phyloP scores from a whole-genome alignment of 2,797 vertebrate genomes.

The Acanthopagrus latus region DNA sequence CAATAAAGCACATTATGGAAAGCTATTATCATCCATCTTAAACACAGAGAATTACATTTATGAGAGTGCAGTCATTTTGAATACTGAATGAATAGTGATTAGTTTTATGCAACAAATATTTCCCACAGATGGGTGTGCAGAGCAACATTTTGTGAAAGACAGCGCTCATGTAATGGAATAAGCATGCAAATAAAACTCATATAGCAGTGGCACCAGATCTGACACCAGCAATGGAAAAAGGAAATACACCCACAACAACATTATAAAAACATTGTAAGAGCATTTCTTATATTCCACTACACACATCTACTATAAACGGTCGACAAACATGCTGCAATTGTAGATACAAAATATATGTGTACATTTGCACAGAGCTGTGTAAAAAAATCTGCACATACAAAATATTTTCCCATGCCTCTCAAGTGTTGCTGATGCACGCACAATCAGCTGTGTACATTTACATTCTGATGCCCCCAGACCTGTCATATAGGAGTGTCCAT shows the following conservation, averaged over 20 bases:
- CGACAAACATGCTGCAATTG: background rate
- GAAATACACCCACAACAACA: background rate
- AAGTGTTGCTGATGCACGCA: slow-evolving; percentile 64
- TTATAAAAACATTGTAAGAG: fast-evolving
- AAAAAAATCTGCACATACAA: slow-evolving; percentile 17
- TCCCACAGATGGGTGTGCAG: background rate
- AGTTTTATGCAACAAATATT: slow-evolving; percentile 7
- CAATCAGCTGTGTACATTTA: slow-evolving; percentile 68
- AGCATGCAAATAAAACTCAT: slow-evolving; percentile 6
- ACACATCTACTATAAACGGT: background rate
- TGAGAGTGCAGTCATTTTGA: slow-evolving; percentile 23
- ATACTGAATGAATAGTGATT: slow-evolving; percentile 12
- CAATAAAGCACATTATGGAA: slow-evolving; percentile 30
- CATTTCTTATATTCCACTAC: background rate
- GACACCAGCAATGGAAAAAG: slow-evolving; percentile 1
- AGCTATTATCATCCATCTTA: slow-evolving; percentile 29
- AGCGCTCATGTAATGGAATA: slow-evolving; percentile 18
- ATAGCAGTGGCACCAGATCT: background rate
- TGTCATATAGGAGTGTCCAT: slow-evolving; percentile 64
- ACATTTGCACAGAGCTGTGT: background rate
- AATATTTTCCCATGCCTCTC: background rate
- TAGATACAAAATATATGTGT: background rate
- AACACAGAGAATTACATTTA: slow-evolving; percentile 21
- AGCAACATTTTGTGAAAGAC: background rate
- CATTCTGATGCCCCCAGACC: slow-evolving; percentile 59